These are phyloP conservation scores for Cyphomyrus discorhynchus DNA, from an alignment of 2,113 vertebrate species.

Conservation along the genomic window DNA sequence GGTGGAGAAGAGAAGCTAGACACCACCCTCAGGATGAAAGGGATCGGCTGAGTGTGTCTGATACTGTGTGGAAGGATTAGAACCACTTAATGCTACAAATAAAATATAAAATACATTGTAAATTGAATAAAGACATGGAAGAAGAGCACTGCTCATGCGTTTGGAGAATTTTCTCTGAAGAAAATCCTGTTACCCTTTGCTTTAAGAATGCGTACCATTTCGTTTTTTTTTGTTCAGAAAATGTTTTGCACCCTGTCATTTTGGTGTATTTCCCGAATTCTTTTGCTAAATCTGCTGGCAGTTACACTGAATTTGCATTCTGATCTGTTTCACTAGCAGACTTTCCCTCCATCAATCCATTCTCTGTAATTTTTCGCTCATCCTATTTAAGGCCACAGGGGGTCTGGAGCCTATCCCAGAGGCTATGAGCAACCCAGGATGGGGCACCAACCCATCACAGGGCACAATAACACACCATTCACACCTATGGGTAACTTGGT, in stretches of 20 bases:
- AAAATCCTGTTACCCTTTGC: neutral
- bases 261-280: neutral
- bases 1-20: constrained; percentile 11
- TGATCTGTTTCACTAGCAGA: neutral
- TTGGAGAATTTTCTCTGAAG: neutral
- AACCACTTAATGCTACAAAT: neutral
- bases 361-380: no score
- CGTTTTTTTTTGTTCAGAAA: neutral
- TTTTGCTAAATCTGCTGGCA: neutral
- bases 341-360: neutral
- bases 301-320: neutral
- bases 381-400: no score
- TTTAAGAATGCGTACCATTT: neutral
- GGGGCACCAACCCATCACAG: no score
- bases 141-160: neutral
- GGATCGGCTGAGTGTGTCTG: neutral
- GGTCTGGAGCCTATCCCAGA: no score
- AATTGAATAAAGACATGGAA: neutral
- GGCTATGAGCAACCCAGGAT: no score
- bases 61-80: constrained; percentile 10
- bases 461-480: no score
- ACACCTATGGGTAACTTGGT: no score
- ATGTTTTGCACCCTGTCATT: neutral
- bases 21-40: constrained; percentile 18
- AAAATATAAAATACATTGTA: neutral